Base-by-base conservation (phyloP, 2,113 vertebrate genomes). In the Pandion haliaetus region DNA sequence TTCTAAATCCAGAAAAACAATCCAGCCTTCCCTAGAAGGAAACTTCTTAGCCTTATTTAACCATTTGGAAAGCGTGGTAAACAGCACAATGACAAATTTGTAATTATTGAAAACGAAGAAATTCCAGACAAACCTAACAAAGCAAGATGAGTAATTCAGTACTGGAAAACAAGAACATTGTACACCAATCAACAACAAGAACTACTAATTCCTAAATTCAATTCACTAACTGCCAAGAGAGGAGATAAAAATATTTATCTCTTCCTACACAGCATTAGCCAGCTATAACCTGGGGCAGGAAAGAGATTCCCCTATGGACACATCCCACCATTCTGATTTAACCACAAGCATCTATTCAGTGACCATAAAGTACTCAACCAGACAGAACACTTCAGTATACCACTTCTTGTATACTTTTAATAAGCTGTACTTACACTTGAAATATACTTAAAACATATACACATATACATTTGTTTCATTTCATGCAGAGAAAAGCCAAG, bases 101-200 rank as follows among this genome's bases (percentile, higher is more conserved):
- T 67, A 71, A 45, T 69, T 85, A 79, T 1, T 86, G 76, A 86
- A 95, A 81, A 85, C 3, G 10, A 86, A 91, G 59, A 78, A 91
- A 94, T 83, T 88, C 69, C 61, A 86, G 57, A 78, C 31, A 65
- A 84, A 59, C 14, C 47, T 86, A 91, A 85, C 73, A 95, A 88
- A 97, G 74, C 70, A 77, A 91, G 71, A 82, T 88, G 86, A 96
- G 50, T 90, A 96, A 97, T 66, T 89, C 73, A 62, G 32, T 13
- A 32, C 54, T 90, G 66, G 70, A 87, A 91, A 96, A 87, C 29
- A 94, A 45, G 26, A 93, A 79, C 58, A 74, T 14, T 73, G 55
- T 38, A 90, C 49, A 90, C 86, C 77, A 92, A 67, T 47, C 54
- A 45, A 47, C 65, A 95, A 54, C 26, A 91, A 65, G 34, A 91